Evolutionary conservation across 2,113 vertebrate species (phyloP), one percentile per base, ranked within the genome.

Genomic region (Stegostoma tigrinum): DNA sequence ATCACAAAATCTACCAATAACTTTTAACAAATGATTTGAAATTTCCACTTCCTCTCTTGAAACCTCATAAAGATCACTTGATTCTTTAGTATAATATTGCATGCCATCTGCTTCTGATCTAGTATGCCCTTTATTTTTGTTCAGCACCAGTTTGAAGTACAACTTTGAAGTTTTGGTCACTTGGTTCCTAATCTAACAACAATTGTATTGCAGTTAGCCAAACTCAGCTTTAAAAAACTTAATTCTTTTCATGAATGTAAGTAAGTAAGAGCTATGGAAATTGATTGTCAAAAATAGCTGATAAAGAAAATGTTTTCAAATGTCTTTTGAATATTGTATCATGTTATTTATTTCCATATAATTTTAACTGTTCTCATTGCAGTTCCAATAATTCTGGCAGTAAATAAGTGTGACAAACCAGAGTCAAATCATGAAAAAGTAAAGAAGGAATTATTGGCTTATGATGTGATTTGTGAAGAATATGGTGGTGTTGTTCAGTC

Each of bases 371-470:
- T 95, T 95, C 30, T 95, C 38, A 67, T 78, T 95, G 87, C 96
- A 99, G 99, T 99, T 96, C 99, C 99, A 2, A 96, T 99, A 72
- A 98, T 99, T 17, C 97, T 99, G 19, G 99, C 98, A 61, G 98
- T 99, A 96, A 99, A 99, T 96, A 99, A 99, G 96, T 99, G 99
- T 94, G 99, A 99, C 96, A 99, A 98, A 96, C 96, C 97, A 95
- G 98, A 98, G 94, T 98, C 98, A 15, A 98, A 99, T 96, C 98
- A 99, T 27, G 98, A 98, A 94, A 96, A 97, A 42, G 98, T 99
- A 6, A 99, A 99, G 96, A 98, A 97, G 96, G 98, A 99, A 95
- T 97, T 99, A 87, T 97, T 99, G 89, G 97, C 97, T 85, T 96
- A 99, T 0, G 97, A 98, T 42, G 97, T 99, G 23, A 97, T 99